These are phyloP conservation scores for Arizona elegans DNA, from an alignment of 2,113 vertebrate species.

Conservation along the genomic window DNA sequence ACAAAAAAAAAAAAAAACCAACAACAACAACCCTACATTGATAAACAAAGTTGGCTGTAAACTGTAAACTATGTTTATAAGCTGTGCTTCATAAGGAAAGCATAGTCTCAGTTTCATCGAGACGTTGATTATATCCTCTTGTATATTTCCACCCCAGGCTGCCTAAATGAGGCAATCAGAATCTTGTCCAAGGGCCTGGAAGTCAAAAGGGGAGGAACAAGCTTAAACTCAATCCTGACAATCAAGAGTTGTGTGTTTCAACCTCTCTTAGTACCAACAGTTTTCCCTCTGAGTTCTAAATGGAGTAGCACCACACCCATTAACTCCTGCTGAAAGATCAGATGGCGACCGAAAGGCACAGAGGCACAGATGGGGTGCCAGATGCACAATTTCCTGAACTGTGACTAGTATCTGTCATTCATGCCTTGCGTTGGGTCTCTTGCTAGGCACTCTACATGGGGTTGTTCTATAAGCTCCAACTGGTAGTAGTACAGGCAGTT, in stretches of 20 bases:
- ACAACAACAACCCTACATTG: neutral
- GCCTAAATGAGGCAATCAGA: neutral
- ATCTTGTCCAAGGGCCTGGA: neutral
- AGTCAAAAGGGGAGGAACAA: neutral
- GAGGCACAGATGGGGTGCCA: neutral
- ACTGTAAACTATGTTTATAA: neutral
- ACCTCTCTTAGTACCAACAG: neutral
- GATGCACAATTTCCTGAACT: neutral
- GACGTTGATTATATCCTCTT: neutral
- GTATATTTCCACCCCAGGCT: neutral
- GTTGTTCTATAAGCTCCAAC: neutral
- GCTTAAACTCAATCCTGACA: neutral
- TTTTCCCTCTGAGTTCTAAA: neutral
- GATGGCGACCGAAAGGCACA: rapidly evolving
- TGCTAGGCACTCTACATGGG: neutral
- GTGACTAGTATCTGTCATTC: neutral
- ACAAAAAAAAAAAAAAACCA: conserved; percentile 4
- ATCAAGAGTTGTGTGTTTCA: neutral
- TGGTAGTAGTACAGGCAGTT: neutral
- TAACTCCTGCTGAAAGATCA: neutral
- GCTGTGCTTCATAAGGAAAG: neutral
- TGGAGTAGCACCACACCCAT: neutral
- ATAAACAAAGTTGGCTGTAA: neutral
- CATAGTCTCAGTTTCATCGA: neutral
- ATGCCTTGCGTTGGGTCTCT: neutral